Base-by-base conservation (phyloP, 1,140 invertebrate species). In the Rhyzopertha dominica region DNA sequence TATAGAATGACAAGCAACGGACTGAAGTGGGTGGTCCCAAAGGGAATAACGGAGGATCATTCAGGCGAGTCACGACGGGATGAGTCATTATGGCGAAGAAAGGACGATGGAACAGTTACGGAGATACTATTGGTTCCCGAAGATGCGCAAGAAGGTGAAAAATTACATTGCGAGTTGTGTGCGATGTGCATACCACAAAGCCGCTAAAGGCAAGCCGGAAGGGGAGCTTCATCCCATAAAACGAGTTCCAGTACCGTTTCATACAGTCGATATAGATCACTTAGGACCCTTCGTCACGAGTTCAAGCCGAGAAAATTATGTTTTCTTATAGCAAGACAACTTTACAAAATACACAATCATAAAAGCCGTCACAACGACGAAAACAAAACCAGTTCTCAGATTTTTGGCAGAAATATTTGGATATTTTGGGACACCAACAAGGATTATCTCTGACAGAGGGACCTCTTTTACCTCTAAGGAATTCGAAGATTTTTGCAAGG, bases 301-400 rank as follows among this genome's bases (percentile, higher is more conserved):
- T 56, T 47, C 55, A 54, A 44, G 28, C 51, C n/a, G 43, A 54
- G 17, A 59, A 48, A 18, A 53, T 46, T 23, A 58, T 22, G 4
- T 43, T 2, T 39, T 69, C 8, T 63, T 65, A 0, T 49, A 49
- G 0, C 42, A 68, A 0, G 66, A 70, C 12, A 57, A 62, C 0
- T 69, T 56, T 38, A 62, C 51, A 0, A 67, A 64, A 43, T 65
- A 17, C 23, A 14, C 13, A 3, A 5, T 32, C 2, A 5, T 43
- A 13, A 23, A 43, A 23, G 3, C 28, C 4, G 41, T 43, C 8
- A 19, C n/a, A 16, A 14, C 32, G 9, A 43, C 29, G 2, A 23
- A 12, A 5, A 9, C 41, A 7, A 22, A 18, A 2, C 1, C 2
- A 0, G 30, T 22, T 20, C 17, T 17, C 3, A 32, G 29, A 14